These are phyloP conservation scores for Tympanoctomys barrerae DNA, from an alignment of 2,797 vertebrate species.

Conservation along the genomic window DNA sequence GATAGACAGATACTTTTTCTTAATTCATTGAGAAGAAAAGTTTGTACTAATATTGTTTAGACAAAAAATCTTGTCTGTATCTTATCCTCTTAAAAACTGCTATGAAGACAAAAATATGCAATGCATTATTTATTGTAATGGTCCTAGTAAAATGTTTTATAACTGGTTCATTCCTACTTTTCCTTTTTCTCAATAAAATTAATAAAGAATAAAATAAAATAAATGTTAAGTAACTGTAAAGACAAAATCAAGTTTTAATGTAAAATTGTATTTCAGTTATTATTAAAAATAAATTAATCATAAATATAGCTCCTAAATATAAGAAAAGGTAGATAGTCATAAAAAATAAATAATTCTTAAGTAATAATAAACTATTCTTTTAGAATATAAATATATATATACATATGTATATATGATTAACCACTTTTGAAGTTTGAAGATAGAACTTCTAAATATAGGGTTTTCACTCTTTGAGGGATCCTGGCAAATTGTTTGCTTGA, in stretches of 20 bases:
- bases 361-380: neutral
- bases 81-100: too few species aligned
- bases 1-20: too few species aligned
- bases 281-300: neutral
- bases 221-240: neutral
- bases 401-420: neutral
- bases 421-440: constrained; percentile 34
- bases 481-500: neutral
- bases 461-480: neutral
- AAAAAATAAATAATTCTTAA: neutral
- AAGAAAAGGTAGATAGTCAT: neutral
- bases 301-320: neutral
- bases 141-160: too few species aligned
- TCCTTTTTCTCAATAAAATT: too few species aligned
- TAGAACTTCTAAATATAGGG: neutral
- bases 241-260: neutral
- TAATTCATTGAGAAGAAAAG: too few species aligned
- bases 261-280: constrained; percentile 23
- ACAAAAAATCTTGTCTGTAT: too few species aligned
- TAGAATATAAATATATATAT: too few species aligned
- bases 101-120: too few species aligned
- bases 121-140: too few species aligned
- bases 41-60: too few species aligned
- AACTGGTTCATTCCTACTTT: too few species aligned
- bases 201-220: too few species aligned